A percentile compares a stretch with the other conserved stretches of the same genome.
These are phyloP conservation scores for Anguilla obscura DNA, from an alignment of 2,797 vertebrate genomes.

Conservation along the genomic window DNA sequence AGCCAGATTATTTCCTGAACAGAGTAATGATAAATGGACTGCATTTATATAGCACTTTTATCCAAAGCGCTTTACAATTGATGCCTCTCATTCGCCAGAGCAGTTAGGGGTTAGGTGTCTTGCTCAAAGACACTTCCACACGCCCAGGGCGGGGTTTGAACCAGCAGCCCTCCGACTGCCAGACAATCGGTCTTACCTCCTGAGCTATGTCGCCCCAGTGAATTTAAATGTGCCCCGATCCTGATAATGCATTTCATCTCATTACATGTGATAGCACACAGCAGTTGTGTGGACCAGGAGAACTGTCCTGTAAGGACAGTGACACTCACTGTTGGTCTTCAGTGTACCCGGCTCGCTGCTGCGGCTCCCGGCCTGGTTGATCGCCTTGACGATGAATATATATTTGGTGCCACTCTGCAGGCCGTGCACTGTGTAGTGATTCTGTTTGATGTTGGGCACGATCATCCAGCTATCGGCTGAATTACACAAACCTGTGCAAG, in stretches of 20 bases:
- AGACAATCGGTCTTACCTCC: no score
- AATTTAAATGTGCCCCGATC: no score
- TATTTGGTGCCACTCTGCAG: constrained; percentile 97
- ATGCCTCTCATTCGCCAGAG: no score
- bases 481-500: constrained; percentile 89
- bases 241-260: background rate
- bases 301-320: background rate
- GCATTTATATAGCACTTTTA: no score
- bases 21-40: no score
- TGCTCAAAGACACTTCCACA: no score
- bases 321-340: constrained; percentile 94
- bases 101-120: no score
- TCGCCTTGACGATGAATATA: constrained; percentile 96
- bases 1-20: no score
- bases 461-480: constrained; percentile 99
- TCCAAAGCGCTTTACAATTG: no score
- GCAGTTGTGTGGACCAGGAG: background rate
- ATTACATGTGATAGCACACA: background rate
- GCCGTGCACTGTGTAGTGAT: constrained; percentile 97
- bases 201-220: no score
- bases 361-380: constrained; percentile 95
- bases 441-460: constrained; percentile 98
- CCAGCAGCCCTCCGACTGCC: no score
- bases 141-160: no score
- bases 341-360: constrained; percentile 93